phyloP scores from a whole-genome alignment of 2,113 vertebrate species.

The Leucoraja erinaceus region DNA sequence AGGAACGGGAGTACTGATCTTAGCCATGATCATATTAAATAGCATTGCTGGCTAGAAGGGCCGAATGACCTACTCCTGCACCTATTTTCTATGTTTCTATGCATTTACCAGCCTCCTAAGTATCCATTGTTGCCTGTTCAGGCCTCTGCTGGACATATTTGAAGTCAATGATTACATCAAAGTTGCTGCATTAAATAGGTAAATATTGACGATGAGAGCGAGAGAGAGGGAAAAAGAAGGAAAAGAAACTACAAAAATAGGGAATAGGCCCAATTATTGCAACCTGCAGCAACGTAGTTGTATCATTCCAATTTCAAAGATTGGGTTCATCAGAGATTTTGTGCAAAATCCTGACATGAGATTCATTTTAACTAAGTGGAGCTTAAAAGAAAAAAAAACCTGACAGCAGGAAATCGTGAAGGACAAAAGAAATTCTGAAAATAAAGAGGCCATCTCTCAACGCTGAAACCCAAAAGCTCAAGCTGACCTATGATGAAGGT shows the following conservation, averaged over 20 bases:
- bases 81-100: too few relatives aligned
- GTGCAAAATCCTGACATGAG: background rate
- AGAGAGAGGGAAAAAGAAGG: background rate
- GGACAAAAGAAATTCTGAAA: background rate
- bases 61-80: too few relatives aligned
- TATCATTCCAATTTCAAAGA: background rate
- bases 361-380: background rate
- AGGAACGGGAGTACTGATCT: too few relatives aligned
- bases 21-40: too few relatives aligned
- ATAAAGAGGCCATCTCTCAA: background rate
- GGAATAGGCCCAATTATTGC: background rate
- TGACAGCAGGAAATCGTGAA: background rate
- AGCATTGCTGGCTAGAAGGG: too few relatives aligned
- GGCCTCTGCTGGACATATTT: too few relatives aligned
- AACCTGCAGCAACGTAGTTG: background rate
- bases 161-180: too few relatives aligned
- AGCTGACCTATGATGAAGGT: background rate
- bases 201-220: background rate
- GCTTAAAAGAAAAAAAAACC: background rate
- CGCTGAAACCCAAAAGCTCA: background rate
- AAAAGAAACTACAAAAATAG: background rate
- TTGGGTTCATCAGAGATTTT: background rate
- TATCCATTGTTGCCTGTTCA: too few relatives aligned
- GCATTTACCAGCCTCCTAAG: too few relatives aligned
- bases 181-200: background rate